Evolutionary conservation across 2,797 vertebrate species (phyloP).

Genomic region (Centropyge bicolor): DNA sequence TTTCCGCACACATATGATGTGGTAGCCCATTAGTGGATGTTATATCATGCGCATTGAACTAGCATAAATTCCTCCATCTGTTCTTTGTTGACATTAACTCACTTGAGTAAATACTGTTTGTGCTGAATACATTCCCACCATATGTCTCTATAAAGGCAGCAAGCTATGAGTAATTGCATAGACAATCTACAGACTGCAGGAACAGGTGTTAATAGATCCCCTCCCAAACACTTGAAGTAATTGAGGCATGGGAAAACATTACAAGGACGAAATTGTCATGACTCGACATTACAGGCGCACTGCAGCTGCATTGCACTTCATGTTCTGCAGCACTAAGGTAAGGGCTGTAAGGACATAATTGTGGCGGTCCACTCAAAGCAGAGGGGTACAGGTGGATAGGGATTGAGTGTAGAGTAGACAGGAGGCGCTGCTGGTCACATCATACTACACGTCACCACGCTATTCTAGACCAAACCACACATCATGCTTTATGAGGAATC

Average conservation of each 20-base stretch:
- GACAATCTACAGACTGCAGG: slow-evolving; percentile 34
- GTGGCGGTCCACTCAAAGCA: not conserved
- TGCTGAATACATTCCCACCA: slow-evolving; percentile 33
- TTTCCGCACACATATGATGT: not conserved
- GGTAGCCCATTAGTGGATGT: slow-evolving; percentile 8
- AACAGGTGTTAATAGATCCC: slow-evolving; percentile 34
- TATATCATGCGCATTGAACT: slow-evolving; percentile 23
- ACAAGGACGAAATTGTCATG: not conserved
- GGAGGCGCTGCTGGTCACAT: not conserved
- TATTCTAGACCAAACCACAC: not conserved
- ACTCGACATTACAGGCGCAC: not conserved
- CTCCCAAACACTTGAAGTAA: slow-evolving; percentile 5
- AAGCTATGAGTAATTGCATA: slow-evolving; percentile 46
- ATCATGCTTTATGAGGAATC: not conserved
- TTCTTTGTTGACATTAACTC: slow-evolving; percentile 44
- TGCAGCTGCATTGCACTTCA: not conserved
- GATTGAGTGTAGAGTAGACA: not conserved
- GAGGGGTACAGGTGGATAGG: not conserved
- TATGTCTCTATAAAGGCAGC: slow-evolving; percentile 32
- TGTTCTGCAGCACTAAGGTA: not conserved
- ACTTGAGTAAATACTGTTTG: slow-evolving; percentile 50
- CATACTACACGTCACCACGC: not conserved
- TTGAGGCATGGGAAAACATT: slow-evolving; percentile 12
- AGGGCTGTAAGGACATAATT: not conserved
- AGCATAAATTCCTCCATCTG: slow-evolving; percentile 51